Conservation (phyloP, 2,113 vertebrate species). For the Microtus pennsylvanicus region DNA sequence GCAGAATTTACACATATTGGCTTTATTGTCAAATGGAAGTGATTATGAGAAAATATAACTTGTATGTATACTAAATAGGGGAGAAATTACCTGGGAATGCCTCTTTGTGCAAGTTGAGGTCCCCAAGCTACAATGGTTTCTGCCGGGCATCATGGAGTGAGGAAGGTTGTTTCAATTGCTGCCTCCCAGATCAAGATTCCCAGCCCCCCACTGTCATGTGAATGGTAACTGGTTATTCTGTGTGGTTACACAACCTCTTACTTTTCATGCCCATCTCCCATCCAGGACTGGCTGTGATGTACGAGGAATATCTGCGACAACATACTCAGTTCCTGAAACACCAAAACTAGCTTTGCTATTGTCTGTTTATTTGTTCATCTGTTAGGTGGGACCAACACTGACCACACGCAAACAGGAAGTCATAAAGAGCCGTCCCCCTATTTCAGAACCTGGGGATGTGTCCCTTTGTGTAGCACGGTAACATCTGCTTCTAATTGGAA, state of each 20-base stretch:
- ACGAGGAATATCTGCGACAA: not conserved
- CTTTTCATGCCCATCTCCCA: slow-evolving; percentile 37
- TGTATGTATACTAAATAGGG: not conserved
- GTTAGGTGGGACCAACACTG: not conserved
- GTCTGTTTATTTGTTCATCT: slow-evolving; percentile 28
- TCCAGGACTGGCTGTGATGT: not conserved
- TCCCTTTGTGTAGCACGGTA: slow-evolving; percentile 32
- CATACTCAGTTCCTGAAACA: not conserved
- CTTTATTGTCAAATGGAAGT: slow-evolving; percentile 45
- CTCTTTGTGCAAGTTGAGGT: slow-evolving; percentile 9
- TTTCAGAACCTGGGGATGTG: not conserved
- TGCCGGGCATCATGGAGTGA: slow-evolving; percentile 19
- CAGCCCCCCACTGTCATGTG: slow-evolving; percentile 18
- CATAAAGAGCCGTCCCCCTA: not conserved
- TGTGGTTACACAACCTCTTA: not conserved
- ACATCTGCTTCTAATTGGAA: slow-evolving; percentile 73
- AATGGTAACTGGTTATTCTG: slow-evolving; percentile 8
- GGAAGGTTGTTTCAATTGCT: slow-evolving; percentile 36
- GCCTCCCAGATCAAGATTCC: slow-evolving; percentile 45
- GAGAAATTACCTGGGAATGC: slow-evolving; percentile 41
- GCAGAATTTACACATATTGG: slow-evolving; percentile 12
- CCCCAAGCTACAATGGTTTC: slow-evolving; percentile 10
- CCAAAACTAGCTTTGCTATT: not conserved
- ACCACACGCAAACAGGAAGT: slow-evolving; percentile 44
- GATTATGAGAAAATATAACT: slow-evolving; percentile 56